Evolutionary conservation across 35 echinoderm and acorn worm genomes (phyloP), one percentile per base, ranked within the genome.

Genomic region (Heliocidaris tuberculata): DNA sequence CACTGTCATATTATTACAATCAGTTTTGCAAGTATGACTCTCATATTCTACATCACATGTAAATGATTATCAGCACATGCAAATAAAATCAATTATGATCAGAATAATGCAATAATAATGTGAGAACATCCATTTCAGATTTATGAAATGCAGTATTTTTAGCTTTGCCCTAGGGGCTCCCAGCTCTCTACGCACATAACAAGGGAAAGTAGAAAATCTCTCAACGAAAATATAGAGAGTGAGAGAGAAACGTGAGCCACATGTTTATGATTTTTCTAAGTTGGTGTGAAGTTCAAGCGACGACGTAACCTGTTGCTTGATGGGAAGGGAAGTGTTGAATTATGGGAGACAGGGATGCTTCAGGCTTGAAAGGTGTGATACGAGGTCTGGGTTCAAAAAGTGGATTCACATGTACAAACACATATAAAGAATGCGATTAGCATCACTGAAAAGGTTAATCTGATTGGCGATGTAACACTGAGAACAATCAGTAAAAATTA

Each of bases 261-360:
- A 78, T 78, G 65, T 78, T 78, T 78, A 19, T 78, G 65, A 78
- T 27, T 78, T 78, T 2, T 78, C 65, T 78, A 78, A 78, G n/a
- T 78, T 19, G 27, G 19, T 78, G 65, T 78, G 65, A 78, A 78
- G 65, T 78, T 78, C 65, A 78, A n/a, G 19, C 4, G 65, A 78
- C 65, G 65, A 70, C 15, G 24, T 27, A 19, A 78, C 21, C 65
- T 78, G 65, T 78, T 78, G 65, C 65, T 27, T 78, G 65, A 78
- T 78, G 65, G 65, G 65, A n/a, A 27, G 17, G 65, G 65, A 78
- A 78, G 65, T 78, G 65, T 78, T 78, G 65, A 78, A 78, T 78
- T 78, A 78, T 78, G 65, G 65, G 65, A 78, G 65, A 78, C 65
- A 78, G 65, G 17, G 65, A 78, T 78, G 65, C 65, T 78, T 78